Conservation (phyloP, 35 echinoderm and acorn worm species). For the Stichopus chloronotus region DNA sequence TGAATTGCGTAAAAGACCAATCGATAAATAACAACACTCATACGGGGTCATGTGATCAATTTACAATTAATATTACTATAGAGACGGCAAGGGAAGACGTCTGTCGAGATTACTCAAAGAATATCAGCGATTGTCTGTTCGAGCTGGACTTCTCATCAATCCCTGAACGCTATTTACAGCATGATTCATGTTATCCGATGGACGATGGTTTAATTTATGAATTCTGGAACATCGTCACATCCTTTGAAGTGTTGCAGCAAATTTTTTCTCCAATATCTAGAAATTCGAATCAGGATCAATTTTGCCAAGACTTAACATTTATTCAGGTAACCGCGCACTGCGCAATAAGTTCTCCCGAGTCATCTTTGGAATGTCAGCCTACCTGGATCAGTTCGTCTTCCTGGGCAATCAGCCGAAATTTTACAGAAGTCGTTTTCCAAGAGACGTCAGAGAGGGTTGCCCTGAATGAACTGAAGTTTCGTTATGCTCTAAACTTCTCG, state of each 20-base stretch:
- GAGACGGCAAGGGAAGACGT: neutral
- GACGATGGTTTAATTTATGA: neutral
- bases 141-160: neutral
- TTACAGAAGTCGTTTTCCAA: neutral
- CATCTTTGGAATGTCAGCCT: neutral
- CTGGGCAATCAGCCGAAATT: neutral
- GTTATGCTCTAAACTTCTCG: neutral
- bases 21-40: neutral
- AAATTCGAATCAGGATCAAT: neutral
- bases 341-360: neutral
- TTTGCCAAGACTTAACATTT: neutral
- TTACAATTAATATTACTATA: constrained; percentile 13
- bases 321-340: neutral
- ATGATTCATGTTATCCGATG: neutral
- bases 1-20: constrained; percentile 22
- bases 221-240: neutral
- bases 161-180: neutral
- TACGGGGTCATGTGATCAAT: neutral
- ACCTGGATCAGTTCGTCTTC: constrained; percentile 3
- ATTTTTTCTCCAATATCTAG: neutral
- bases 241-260: neutral
- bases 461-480: neutral
- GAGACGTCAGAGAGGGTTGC: neutral
- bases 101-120: neutral
- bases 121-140: neutral